Conservation (phyloP, 1,140 invertebrate species). For the Cydia splendana region DNA sequence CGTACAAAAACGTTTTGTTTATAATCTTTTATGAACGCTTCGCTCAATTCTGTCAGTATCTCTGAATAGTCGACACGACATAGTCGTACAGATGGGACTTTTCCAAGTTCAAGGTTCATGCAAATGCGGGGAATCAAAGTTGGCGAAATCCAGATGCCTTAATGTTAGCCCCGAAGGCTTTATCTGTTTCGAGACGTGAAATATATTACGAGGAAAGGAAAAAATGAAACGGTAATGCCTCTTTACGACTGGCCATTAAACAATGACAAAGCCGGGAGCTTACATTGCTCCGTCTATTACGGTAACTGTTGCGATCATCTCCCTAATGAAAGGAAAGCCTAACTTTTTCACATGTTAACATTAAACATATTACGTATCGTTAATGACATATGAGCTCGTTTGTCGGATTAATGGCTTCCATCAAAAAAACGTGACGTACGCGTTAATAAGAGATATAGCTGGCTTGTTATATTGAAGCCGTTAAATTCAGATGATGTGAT, state of each 20-base stretch:
- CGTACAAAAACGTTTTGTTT: constrained; percentile 20
- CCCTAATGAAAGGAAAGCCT: background rate
- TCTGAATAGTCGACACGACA: background rate
- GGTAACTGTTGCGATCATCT: constrained; percentile 34
- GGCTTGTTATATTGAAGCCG: constrained; percentile 1
- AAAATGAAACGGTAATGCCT: constrained; percentile 47
- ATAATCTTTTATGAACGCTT: constrained; percentile 11
- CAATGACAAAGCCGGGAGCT: constrained; percentile 46
- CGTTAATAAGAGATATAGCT: background rate
- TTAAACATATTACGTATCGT: constrained; percentile 10
- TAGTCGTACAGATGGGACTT: constrained; percentile 14
- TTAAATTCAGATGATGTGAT: background rate
- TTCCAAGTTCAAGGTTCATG: constrained; percentile 29
- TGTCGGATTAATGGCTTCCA: background rate
- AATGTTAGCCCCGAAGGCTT: constrained; percentile 26
- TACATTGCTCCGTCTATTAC: constrained; percentile 36
- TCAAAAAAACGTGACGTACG: background rate
- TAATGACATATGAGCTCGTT: background rate
- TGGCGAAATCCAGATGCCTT: constrained; percentile 24
- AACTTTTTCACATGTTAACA: constrained; percentile 36
- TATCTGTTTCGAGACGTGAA: constrained; percentile 32
- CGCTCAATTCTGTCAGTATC: constrained; percentile 15
- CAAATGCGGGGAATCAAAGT: constrained; percentile 20
- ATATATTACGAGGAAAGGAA: constrained; percentile 38
- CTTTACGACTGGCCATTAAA: constrained; percentile 51